Evolutionary conservation across 2,888 invertebrate species (phyloP).

Genomic region (Ochlodes sylvanus): DNA sequence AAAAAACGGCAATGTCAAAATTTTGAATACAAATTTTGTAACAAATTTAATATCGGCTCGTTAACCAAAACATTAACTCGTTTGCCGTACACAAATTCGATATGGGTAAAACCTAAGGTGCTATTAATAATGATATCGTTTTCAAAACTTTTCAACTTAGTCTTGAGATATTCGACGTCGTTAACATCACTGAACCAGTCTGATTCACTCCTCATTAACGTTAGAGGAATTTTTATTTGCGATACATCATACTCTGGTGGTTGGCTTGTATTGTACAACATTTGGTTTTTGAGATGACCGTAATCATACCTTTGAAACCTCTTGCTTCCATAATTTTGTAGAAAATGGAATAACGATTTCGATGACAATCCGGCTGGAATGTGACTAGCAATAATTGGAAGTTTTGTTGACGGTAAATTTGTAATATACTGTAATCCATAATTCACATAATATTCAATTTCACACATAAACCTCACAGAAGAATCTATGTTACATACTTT

Average conservation of each 20-base stretch:
- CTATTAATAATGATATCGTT: constrained; percentile 57
- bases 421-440: constrained; percentile 63
- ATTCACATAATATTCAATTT: constrained; percentile 61
- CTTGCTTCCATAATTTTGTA: constrained; percentile 65
- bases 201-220: constrained; percentile 63
- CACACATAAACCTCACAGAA: constrained; percentile 59
- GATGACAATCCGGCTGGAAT: constrained; percentile 69
- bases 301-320: constrained; percentile 69
- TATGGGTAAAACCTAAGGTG: constrained; percentile 67
- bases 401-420: constrained; percentile 58
- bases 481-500: constrained; percentile 57
- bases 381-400: constrained; percentile 68
- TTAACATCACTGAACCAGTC: constrained; percentile 68
- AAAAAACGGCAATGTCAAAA: not conserved
- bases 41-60: constrained; percentile 57
- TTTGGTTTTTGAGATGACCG: constrained; percentile 55
- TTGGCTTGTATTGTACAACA: constrained; percentile 53
- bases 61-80: constrained; percentile 64
- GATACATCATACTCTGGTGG: constrained; percentile 68
- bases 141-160: constrained; percentile 58
- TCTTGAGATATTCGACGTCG: constrained; percentile 57
- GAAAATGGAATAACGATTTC: constrained; percentile 67
- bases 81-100: constrained; percentile 72
- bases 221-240: constrained; percentile 59
- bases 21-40: constrained; percentile 42